phyloP scores from a whole-genome alignment of 2,797 vertebrate species.

The Trichosurus vulpecula region DNA sequence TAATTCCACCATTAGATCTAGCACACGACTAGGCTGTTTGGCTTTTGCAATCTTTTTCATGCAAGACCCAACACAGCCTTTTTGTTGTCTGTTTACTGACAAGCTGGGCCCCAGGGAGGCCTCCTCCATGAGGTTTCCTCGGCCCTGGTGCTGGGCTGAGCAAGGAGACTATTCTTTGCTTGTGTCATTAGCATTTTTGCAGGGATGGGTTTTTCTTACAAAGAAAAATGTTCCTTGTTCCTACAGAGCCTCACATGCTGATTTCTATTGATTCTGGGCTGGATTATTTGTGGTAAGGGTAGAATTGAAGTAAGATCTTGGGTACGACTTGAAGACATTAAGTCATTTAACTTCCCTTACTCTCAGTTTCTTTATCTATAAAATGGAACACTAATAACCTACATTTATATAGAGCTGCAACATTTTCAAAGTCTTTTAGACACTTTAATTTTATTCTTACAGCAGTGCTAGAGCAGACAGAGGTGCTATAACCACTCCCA shows the following conservation, averaged over 20 bases:
- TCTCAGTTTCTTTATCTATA: not conserved
- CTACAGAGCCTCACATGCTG: not conserved
- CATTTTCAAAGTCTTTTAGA: not conserved
- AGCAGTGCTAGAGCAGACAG: not conserved
- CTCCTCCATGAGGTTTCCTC: not conserved
- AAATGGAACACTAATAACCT: not conserved
- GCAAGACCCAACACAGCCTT: accelerated
- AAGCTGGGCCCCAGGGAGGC: accelerated
- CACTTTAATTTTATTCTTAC: not conserved
- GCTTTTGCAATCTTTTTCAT: not conserved
- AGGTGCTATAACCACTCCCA: not conserved
- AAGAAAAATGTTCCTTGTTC: conserved; percentile 24
- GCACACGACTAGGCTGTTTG: not conserved
- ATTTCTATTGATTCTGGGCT: not conserved
- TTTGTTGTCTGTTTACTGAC: accelerated
- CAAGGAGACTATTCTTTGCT: not conserved
- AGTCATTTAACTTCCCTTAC: not conserved
- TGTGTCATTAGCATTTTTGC: not conserved
- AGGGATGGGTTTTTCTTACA: not conserved
- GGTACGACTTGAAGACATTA: not conserved
- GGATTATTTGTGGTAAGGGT: not conserved
- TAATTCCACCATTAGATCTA: not conserved
- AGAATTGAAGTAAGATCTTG: not conserved
- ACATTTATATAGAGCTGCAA: not conserved
- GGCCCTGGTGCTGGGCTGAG: not conserved